Evolutionary conservation across 2,888 invertebrate species (phyloP).

Genomic region (Seira musarum): DNA sequence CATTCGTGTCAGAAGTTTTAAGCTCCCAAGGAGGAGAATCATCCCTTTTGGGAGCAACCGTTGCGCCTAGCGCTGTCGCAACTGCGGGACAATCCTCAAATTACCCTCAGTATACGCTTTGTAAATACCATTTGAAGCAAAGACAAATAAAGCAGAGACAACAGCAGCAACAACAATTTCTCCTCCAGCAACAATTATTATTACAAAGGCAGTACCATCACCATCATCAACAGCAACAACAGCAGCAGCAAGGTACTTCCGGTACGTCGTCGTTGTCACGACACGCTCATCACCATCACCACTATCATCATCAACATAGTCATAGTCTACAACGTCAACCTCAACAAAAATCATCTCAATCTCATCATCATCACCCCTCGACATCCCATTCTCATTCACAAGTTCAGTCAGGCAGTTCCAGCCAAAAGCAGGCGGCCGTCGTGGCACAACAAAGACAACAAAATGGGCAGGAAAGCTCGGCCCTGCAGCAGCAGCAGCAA

Average conservation of each 20-base stretch:
- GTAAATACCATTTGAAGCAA: conserved; percentile 51
- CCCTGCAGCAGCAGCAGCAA: conserved; percentile 45
- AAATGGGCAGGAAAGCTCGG: conserved; percentile 57
- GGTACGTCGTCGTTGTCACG: not conserved
- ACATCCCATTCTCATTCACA: conserved; percentile 9
- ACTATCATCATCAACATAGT: conserved; percentile 24
- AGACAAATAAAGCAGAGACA: conserved; percentile 46
- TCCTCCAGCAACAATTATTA: conserved; percentile 37
- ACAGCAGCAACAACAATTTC: conserved; percentile 39
- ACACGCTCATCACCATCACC: conserved; percentile 29
- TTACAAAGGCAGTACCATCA: conserved; percentile 34
- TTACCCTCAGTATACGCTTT: conserved; percentile 55
- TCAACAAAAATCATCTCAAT: conserved; percentile 18
- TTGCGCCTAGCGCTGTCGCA: conserved; percentile 37
- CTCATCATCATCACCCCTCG: conserved; percentile 31
- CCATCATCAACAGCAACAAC: conserved; percentile 31
- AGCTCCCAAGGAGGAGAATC: conserved; percentile 67
- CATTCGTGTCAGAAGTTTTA: conserved; percentile 69
- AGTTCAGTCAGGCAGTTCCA: conserved; percentile 10
- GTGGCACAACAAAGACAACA: conserved; percentile 59
- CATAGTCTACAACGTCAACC: conserved; percentile 8
- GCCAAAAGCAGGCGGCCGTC: conserved; percentile 42
- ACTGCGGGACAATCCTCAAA: conserved; percentile 29
- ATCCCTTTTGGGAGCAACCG: conserved; percentile 22
- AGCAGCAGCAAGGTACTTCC: conserved; percentile 22